phyloP scores from a whole-genome alignment of 1,140 invertebrate genomes.

The Aphis gossypii region DNA sequence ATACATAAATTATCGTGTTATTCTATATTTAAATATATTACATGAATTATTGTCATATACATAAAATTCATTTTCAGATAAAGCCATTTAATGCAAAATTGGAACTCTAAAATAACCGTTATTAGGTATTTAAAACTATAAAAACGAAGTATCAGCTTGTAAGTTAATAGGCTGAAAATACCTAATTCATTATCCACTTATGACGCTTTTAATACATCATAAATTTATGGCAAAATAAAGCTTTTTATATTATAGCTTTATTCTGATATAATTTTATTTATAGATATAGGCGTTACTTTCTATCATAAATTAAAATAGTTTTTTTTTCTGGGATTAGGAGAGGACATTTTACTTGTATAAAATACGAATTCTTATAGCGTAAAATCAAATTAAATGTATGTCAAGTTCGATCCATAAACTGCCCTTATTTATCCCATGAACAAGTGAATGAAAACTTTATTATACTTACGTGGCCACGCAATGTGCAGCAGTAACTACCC shows the following conservation, averaged over 20 bases:
- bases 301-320: background rate
- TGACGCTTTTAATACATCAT: too few relatives aligned
- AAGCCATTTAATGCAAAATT: background rate
- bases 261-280: too few relatives aligned
- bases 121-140: background rate
- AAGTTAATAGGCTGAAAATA: too few relatives aligned
- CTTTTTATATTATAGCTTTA: too few relatives aligned
- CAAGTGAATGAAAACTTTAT: background rate
- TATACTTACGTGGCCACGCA: conserved; percentile 84
- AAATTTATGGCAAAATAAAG: too few relatives aligned
- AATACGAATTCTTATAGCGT: background rate
- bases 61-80: background rate
- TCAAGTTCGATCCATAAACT: background rate
- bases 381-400: background rate
- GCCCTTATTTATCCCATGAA: too few relatives aligned
- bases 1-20: conserved; percentile 16
- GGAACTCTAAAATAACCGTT: background rate
- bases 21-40: background rate
- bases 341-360: background rate
- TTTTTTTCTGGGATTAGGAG: background rate
- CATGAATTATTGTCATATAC: background rate
- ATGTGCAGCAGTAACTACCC: conserved; percentile 89
- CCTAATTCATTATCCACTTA: too few relatives aligned
- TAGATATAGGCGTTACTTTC: background rate
- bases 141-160: too few relatives aligned